Base-by-base conservation (phyloP, 2,797 vertebrate genomes). In the Apodemus agrarius region DNA sequence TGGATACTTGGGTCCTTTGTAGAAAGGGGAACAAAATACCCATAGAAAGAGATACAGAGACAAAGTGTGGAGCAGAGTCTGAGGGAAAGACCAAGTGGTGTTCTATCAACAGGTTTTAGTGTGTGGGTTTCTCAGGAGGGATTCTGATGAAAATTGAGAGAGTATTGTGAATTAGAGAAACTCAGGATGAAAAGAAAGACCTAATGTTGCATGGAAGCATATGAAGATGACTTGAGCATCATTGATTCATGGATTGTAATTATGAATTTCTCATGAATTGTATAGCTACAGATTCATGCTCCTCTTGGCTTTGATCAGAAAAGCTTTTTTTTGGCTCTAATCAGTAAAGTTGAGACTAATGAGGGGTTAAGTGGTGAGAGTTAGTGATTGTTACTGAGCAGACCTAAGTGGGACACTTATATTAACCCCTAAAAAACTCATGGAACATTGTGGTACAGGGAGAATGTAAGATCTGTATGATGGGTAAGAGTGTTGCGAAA, bases 61-160 rank as follows among this genome's bases (percentile, higher is more conserved):
- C 46, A 49, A 49, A 49, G 46, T 6, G 46, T 49, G 46, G 46
- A 49, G 46, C 46, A 49, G 46, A 49, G 46, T 49, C 46, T 49
- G 46, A 49, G 46, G 46, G 46, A 49, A 49, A 49, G 46, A 9
- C 46, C 6, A 49, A 7, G 4, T 49, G 8, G 46, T 49, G 46
- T 49, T 49, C 46, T 21, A n/a, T 81, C 46, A 93, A 81, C 78
- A 90, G 22, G 4, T 13, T 10, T 65, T 92, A 34, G 2, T 14
- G 9, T 29, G 4, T 6, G 40, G n/a, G 26, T 46, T 21, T 31
- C 63, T 52, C 54, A 13, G 16, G n/a, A 63, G 37, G 4, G 4
- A 57, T 82, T 86, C 22, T 85, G 74, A 22, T 31, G 31, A 29
- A 92, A 94, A 87, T 63, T 78, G 61, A 59, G 31, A 91, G 43